Evolutionary conservation across 2,888 invertebrate genomes (phyloP), one percentile per base, ranked within the genome.

Genomic region (Rhodophaea formosa): DNA sequence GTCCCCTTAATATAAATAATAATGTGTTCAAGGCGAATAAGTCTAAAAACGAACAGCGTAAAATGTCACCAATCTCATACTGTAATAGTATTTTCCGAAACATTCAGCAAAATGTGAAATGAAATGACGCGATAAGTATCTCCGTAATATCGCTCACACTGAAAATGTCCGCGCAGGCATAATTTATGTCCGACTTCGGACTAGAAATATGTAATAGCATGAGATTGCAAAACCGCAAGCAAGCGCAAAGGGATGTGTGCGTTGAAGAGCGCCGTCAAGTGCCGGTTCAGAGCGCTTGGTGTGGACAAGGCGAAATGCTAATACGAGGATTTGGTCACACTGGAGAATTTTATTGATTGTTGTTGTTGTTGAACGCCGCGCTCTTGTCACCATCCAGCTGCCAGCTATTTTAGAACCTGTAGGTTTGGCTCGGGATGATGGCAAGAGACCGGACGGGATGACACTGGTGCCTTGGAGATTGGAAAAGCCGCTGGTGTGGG

Each of bases 71-170:
- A 32, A 5, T 10, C 35, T 39, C 39, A 39, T 8, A 39, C 8
- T n/a, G n/a, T 12, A n/a, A 39, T 5, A 39, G 10, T 39, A 39
- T 39, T 39, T 39, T 39, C 39, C 12, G 10, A 39, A 39, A 39
- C 39, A 35, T 43, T 43, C 43, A 53, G 42, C 42, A 53, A 53
- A 53, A 53, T 53, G 8, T 23, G 53, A 29, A 53, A 29, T 43
- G 43, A 53, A 53, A 53, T 53, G 32, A 51, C 32, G 35, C 35
- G 51, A 51, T 51, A 51, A 51, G 32, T 45, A 55, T 55, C 45
- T 45, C 35, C 35, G 54, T 55, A 45, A 55, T 55, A 51, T 51
- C 35, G 54, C 54, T 55, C 45, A 55, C 54, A 46, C 17, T 55
- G 54, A 46, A 55, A 55, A 55, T 30, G 54, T 45, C 45, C 44